Evolutionary conservation across 2,113 vertebrate species (phyloP).

Genomic region (Psammodynastes pulverulentus): DNA sequence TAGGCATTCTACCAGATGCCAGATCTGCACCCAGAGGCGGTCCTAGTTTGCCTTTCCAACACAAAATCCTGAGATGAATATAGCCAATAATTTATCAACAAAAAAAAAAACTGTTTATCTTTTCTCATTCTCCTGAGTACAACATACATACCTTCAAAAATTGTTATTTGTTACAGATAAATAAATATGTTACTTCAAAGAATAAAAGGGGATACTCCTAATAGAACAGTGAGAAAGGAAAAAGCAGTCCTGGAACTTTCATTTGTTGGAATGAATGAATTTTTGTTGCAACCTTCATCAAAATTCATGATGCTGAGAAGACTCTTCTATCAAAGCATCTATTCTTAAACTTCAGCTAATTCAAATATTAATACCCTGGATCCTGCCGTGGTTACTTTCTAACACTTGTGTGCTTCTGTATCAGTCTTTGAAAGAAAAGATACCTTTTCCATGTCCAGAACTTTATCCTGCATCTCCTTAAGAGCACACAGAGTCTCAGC

Average conservation of each 20-base stretch:
- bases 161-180: background rate
- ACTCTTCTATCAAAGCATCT: background rate
- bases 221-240: background rate
- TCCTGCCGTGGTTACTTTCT: background rate
- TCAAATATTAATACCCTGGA: background rate
- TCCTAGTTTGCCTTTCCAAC: background rate
- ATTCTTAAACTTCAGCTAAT: background rate
- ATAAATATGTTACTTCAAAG: background rate
- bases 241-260: background rate
- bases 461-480: constrained; percentile 95
- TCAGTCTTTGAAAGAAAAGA: background rate
- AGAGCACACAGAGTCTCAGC: constrained; percentile 83
- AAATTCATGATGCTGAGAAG: background rate
- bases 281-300: background rate
- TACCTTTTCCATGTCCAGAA: constrained; percentile 93
- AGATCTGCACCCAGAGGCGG: background rate
- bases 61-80: background rate
- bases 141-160: background rate
- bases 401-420: background rate
- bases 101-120: background rate
- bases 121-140: background rate
- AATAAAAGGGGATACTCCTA: background rate
- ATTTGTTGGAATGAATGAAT: background rate
- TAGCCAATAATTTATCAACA: background rate
- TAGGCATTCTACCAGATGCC: background rate